These are phyloP conservation scores for Ceraclea dissimilis DNA, from an alignment of 2,888 invertebrate genomes.

Conservation along the genomic window DNA sequence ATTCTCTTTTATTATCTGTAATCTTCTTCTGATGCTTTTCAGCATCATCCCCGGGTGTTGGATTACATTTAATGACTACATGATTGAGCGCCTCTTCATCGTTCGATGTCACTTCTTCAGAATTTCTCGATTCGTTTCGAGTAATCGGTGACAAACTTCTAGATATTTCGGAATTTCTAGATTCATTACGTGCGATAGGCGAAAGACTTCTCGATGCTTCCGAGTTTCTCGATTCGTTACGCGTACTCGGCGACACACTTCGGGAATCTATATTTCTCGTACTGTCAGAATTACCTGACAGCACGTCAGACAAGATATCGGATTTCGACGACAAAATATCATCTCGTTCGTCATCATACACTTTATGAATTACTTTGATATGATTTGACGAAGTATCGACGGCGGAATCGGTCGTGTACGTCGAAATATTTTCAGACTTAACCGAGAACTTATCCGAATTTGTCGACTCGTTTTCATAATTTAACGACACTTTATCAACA, in stretches of 20 bases:
- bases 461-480: constrained; percentile 12
- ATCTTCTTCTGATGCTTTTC: background rate
- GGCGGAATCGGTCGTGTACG: background rate
- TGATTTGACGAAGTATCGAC: background rate
- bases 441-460: constrained; percentile 13
- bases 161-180: constrained; percentile 6
- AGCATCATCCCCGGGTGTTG: background rate
- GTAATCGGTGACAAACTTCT: constrained; percentile 12
- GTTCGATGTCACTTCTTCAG: constrained; percentile 4
- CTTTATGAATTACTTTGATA: background rate
- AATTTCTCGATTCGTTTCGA: constrained; percentile 13
- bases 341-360: background rate
- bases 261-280: background rate
- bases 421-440: constrained; percentile 10
- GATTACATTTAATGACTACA: constrained; percentile 7
- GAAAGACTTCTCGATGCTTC: constrained; percentile 11
- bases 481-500: constrained; percentile 14
- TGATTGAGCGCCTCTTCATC: constrained; percentile 3
- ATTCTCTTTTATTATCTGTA: constrained; percentile 3
- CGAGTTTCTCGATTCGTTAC: constrained; percentile 5
- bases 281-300: constrained; percentile 1
- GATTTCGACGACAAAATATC: constrained; percentile 2
- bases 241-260: background rate
- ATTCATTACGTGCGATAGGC: constrained; percentile 11
- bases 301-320: background rate